phyloP scores from a whole-genome alignment of 2,113 vertebrate genomes.

The Etia nguti region DNA sequence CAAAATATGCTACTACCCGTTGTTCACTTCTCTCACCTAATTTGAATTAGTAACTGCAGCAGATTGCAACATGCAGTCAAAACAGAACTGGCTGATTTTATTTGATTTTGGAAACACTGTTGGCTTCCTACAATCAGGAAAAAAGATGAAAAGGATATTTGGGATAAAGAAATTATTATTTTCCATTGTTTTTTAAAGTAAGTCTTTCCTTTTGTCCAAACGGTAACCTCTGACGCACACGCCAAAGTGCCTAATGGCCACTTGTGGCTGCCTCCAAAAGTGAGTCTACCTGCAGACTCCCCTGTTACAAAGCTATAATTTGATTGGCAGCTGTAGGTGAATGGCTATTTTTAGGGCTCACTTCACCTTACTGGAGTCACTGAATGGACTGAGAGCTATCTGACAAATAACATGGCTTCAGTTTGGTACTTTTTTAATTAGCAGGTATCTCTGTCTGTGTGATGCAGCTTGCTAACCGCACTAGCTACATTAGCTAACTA shows the following conservation, averaged over 20 bases:
- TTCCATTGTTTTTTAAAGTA: neutral
- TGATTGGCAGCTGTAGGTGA: neutral
- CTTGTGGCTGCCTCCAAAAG: fast-evolving
- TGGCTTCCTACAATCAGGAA: neutral
- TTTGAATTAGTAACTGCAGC: neutral
- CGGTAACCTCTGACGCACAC: fast-evolving
- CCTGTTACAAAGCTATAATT: neutral
- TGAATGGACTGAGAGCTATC: neutral
- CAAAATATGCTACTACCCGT: neutral
- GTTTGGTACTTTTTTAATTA: neutral
- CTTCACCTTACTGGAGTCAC: fast-evolving
- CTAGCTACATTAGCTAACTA: neutral
- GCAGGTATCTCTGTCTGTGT: neutral
- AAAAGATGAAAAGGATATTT: neutral
- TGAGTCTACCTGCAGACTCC: fast-evolving
- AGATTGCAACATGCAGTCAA: neutral
- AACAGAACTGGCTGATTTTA: neutral
- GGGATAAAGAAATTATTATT: neutral
- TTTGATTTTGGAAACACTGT: neutral
- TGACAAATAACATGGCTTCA: neutral
- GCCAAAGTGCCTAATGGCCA: neutral
- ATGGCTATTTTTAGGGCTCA: neutral
- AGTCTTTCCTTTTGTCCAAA: neutral
- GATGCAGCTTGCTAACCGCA: neutral
- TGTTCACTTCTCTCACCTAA: neutral